Evolutionary conservation across 2,113 vertebrate genomes (phyloP).

Genomic region (Cochlearius cochlearius): DNA sequence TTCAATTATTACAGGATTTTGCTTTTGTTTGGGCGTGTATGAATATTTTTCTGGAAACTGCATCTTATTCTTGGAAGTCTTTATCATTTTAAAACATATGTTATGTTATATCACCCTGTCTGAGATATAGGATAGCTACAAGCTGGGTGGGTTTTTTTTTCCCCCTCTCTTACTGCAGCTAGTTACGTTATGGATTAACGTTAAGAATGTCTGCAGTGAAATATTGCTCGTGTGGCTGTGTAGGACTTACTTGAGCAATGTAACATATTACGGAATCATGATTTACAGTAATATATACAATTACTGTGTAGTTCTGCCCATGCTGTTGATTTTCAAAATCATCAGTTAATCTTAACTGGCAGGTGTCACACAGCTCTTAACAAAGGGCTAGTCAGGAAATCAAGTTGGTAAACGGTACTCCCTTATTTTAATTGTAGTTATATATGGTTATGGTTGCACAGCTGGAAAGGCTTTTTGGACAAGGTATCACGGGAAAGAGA

Average conservation of each 20-base stretch:
- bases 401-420: background rate
- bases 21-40: conserved; percentile 65
- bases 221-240: background rate
- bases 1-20: conserved; percentile 45
- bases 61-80: conserved; percentile 69
- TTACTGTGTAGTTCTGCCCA: background rate
- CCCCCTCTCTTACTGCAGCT: conserved; percentile 24
- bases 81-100: conserved; percentile 71
- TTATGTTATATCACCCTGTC: conserved; percentile 52
- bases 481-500: background rate
- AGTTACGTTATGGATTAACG: conserved; percentile 35
- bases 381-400: conserved; percentile 10
- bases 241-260: background rate
- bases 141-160: conserved; percentile 13
- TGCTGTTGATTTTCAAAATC: background rate
- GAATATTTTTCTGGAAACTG: conserved; percentile 65
- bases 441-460: background rate
- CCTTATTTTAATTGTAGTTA: conserved; percentile 18
- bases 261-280: background rate
- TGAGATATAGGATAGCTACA: conserved; percentile 50
- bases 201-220: conserved; percentile 52
- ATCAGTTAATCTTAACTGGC: background rate
- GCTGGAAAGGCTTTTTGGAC: background rate
- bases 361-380: background rate
- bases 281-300: background rate